A percentile compares a stretch with the other conserved stretches of the same genome.
Conservation (phyloP, 2,113 vertebrate genomes). For the Brachypodius melanocephalos region DNA sequence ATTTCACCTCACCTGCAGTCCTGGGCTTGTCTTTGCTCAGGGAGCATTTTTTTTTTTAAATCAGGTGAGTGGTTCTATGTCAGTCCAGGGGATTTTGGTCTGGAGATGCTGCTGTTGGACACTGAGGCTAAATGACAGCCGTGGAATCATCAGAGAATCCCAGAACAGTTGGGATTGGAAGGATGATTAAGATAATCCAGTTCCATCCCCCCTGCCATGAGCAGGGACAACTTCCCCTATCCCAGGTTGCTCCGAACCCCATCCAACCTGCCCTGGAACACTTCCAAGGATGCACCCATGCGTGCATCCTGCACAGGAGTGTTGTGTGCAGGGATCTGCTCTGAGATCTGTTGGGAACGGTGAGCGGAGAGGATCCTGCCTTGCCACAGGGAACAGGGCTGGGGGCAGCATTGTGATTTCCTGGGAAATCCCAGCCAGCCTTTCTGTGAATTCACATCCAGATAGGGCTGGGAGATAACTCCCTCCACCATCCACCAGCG, state of each 20-base stretch:
- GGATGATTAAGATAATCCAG: fast-evolving
- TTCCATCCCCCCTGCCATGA: background rate
- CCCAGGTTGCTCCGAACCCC: background rate
- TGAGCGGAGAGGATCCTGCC: background rate
- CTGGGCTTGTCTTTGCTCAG: background rate
- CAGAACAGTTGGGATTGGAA: background rate
- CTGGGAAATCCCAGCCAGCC: conserved; percentile 29
- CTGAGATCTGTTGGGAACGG: fast-evolving
- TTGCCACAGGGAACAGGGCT: background rate
- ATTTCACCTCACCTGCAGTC: background rate
- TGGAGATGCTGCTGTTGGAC: background rate
- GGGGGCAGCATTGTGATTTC: background rate
- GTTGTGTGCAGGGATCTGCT: background rate
- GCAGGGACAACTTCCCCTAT: background rate
- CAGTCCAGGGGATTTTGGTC: background rate
- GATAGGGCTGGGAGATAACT: conserved; percentile 5
- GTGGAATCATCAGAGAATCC: background rate
- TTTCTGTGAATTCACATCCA: background rate
- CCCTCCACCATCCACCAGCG: background rate
- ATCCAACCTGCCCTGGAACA: fast-evolving
- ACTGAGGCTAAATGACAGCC: background rate
- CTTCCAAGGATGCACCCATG: background rate
- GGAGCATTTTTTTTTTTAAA: background rate
- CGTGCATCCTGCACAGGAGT: background rate
- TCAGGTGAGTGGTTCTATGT: background rate